Conservation (phyloP, 2,113 vertebrate species). For the Siniperca knerii region DNA sequence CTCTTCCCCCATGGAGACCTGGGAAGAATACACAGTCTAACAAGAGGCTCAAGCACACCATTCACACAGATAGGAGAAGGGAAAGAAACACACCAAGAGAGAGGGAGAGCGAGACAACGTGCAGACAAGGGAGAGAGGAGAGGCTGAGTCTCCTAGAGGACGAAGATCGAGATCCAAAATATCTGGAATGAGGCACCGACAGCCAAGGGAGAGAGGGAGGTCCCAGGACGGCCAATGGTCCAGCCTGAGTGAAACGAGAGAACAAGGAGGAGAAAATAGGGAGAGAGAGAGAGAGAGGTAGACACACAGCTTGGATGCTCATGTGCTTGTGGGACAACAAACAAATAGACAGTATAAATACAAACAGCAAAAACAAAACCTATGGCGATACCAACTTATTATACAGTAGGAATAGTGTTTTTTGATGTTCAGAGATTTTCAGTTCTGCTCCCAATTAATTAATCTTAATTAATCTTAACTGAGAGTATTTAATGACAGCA, state of each 20-base stretch:
- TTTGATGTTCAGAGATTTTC: neutral
- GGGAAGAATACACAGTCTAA: neutral
- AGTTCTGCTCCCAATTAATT: neutral
- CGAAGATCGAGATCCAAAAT: neutral
- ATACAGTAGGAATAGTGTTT: neutral
- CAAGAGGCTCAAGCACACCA: neutral
- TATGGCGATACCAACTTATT: neutral
- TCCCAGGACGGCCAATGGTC: neutral
- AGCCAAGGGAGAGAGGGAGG: neutral
- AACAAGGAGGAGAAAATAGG: neutral
- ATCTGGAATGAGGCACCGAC: neutral
- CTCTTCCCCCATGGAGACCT: neutral
- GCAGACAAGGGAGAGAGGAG: neutral
- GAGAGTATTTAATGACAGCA: neutral
- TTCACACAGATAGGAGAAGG: neutral
- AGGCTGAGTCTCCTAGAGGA: neutral
- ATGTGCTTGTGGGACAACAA: neutral
- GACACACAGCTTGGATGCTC: neutral
- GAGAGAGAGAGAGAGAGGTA: neutral
- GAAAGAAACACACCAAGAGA: neutral
- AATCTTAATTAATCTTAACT: neutral
- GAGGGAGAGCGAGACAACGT: neutral
- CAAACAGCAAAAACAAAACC: neutral
- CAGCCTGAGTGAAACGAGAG: neutral
- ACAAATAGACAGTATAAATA: no score